A percentile compares a stretch with the other conserved stretches of the same genome.
phyloP scores from a whole-genome alignment of 2,888 invertebrate species.

The Drosophila atroscutellata region DNA sequence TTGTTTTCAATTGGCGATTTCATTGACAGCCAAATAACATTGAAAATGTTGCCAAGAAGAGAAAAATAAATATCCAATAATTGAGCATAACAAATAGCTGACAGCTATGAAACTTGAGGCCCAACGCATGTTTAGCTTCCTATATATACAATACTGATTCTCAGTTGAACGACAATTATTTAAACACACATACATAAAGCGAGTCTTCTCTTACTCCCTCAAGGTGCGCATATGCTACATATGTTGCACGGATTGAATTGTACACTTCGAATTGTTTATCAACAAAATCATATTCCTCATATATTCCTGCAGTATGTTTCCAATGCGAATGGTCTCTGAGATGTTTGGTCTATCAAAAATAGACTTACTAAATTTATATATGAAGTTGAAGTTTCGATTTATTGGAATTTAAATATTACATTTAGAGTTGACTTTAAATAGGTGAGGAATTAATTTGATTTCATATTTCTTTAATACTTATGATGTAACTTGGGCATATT shows the following conservation, averaged over 20 bases:
- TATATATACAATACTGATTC: constrained; percentile 49
- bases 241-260: too few species aligned
- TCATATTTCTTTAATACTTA: neutral
- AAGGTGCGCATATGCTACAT: neutral
- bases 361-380: neutral
- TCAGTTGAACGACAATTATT: constrained; percentile 40
- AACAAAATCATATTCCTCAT: neutral
- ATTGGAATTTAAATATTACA: neutral
- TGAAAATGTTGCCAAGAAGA: constrained; percentile 19
- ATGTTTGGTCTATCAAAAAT: neutral
- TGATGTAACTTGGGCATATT: neutral
- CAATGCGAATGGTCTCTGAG: too few species aligned
- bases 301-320: too few species aligned
- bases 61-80: constrained; percentile 19
- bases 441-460: neutral
- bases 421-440: neutral
- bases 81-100: constrained; percentile 15
- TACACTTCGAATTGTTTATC: neutral
- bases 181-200: constrained; percentile 26
- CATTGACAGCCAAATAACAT: constrained; percentile 55
- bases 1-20: constrained; percentile 60
- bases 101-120: constrained; percentile 6
- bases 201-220: neutral
- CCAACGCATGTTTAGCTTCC: constrained; percentile 17
- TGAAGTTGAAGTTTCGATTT: too few species aligned